Percentiles rank a stretch among this genome's conserved stretches.
Conservation (phyloP, 1,140 invertebrate genomes). For the Dufourea novaeangliae region DNA sequence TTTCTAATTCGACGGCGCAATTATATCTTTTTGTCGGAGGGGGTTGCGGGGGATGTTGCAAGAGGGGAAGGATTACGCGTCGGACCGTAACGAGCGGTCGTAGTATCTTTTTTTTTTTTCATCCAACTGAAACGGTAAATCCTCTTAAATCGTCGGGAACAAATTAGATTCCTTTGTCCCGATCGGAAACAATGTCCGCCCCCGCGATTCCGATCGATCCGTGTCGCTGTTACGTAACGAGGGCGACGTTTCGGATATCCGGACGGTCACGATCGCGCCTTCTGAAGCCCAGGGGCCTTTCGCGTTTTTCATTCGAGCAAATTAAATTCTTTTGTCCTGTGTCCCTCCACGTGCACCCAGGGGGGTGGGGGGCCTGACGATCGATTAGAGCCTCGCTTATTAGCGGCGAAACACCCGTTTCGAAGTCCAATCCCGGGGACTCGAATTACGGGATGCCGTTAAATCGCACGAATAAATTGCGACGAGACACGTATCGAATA, state of each 20-base stretch:
- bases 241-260: conserved; percentile 49
- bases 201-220: conserved; percentile 10
- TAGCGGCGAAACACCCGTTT: conserved; percentile 36
- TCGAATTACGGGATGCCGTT: conserved; percentile 32
- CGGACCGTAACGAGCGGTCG: background rate
- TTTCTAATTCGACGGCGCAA: background rate
- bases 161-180: conserved; percentile 24
- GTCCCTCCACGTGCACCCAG: conserved; percentile 40
- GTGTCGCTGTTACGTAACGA: conserved; percentile 31
- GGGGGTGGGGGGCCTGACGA: no score
- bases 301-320: conserved; percentile 50
- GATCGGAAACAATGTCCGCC: conserved; percentile 24
- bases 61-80: no score
- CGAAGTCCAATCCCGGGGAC: background rate
- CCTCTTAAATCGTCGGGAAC: conserved; percentile 13
- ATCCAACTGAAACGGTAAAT: conserved; percentile 18
- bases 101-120: background rate
- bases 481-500: conserved; percentile 2
- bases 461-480: conserved; percentile 27
- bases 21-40: background rate
- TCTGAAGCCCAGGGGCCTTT: conserved; percentile 11
- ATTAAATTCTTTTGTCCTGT: conserved; percentile 51
- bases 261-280: background rate
- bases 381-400: conserved; percentile 43
- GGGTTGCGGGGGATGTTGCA: no score